Conservation (phyloP, 2,888 invertebrate genomes). For the Osedax fenrisi region DNA sequence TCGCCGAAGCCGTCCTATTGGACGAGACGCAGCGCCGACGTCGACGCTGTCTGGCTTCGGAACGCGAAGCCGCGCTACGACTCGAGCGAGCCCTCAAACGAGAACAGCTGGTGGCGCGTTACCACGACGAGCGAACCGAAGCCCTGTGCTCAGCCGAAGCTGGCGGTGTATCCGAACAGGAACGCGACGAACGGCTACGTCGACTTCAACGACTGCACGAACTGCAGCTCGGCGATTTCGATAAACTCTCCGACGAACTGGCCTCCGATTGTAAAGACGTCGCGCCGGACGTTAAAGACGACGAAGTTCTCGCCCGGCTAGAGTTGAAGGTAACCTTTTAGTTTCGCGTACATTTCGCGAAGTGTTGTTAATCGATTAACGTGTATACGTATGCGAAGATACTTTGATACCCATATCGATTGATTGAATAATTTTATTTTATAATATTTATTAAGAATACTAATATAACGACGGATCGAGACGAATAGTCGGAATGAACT, state of each 20-base stretch:
- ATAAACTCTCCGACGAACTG: constrained; percentile 41
- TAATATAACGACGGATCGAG: too few relatives aligned
- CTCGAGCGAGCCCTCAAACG: constrained; percentile 38
- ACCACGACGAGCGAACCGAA: background rate
- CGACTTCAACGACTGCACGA: constrained; percentile 42
- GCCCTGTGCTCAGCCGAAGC: constrained; percentile 37
- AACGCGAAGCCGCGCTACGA: constrained; percentile 40
- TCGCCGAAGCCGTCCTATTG: constrained; percentile 47
- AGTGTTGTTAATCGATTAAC: too few relatives aligned
- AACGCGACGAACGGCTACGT: constrained; percentile 41
- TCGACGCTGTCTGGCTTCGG: constrained; percentile 8
- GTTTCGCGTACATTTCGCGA: too few relatives aligned
- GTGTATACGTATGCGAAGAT: too few relatives aligned
- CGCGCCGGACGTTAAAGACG: constrained; percentile 37
- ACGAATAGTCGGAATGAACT: too few relatives aligned
- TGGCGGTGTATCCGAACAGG: constrained; percentile 40
- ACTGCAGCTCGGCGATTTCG: constrained; percentile 43
- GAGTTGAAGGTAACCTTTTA: constrained; percentile 41
- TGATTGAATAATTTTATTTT: too few relatives aligned
- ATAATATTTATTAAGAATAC: too few relatives aligned
- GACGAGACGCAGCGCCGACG: constrained; percentile 43
- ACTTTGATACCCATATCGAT: too few relatives aligned
- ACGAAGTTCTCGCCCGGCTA: constrained; percentile 41
- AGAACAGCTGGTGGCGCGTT: background rate
- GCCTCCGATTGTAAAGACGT: constrained; percentile 17